Base-by-base conservation (phyloP, 2,888 invertebrate species). In the Papilio demoleus region DNA sequence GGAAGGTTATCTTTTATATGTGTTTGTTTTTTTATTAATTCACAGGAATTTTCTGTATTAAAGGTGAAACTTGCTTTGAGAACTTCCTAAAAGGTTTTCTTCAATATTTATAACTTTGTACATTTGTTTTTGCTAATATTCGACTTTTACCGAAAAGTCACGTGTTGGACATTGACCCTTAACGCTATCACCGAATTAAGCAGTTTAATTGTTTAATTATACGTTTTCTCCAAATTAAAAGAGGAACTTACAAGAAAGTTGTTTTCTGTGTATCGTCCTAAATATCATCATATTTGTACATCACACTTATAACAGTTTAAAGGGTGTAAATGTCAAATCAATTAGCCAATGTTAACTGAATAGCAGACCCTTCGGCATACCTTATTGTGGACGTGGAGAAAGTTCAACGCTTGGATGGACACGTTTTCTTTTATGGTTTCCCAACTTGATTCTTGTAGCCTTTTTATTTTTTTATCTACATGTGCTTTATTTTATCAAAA, bases 281-380 rank as follows among this genome's bases (percentile, higher is more conserved):
- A 38, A 65, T 60, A 65, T 65, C 38, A 12, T 2, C 60, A 27
- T 65, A 19, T 17, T 65, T 65, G 42, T 31, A 58, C 65, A 68
- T 68, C 59, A 60, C 17, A 40, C 31, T 24, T 40, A 36, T 64
- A 60, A 60, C 40, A 40, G 60, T 42, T 65, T 38, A 60, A 59
- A n/a, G 47, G 60, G 60, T 68, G 68, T 68, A 68, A 68, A 68
- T 65, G 68, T 60, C 68, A 65, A 50, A 65, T 65, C 59, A 68
- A 68, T 68, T 68, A 68, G 59, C 50, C 11, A 40, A 22, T 38
- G 42, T 68, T 65, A 68, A 38, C 47, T 65, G 64, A 68, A 65
- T 60, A 64, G 64, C 64, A 47, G 40, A 50, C 42, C 40, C 36
- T 34, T 50, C 17, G 17, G 34, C 60, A 27, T 59, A 40, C 34